Conservation (phyloP, 1,140 invertebrate species). For the Dendroctonus ponderosae region DNA sequence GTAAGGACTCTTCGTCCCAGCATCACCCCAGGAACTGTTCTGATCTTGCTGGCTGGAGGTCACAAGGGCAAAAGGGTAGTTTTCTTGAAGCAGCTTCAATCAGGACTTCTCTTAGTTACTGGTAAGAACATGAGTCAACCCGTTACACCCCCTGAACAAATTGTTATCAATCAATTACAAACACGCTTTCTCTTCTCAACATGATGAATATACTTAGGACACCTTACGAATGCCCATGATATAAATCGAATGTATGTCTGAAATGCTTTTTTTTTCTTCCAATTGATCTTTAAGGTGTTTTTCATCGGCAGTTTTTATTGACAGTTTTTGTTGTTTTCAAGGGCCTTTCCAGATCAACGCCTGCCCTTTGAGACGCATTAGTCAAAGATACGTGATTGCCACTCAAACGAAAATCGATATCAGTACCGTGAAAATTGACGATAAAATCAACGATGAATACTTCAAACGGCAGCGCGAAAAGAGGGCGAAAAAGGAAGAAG, state of each 20-base stretch:
- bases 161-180: too few species aligned
- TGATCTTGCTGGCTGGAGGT: constrained; percentile 90
- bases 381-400: constrained; percentile 94
- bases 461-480: constrained; percentile 81
- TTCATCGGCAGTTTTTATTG: background rate
- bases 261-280: background rate
- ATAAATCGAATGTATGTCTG: constrained; percentile 14
- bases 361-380: constrained; percentile 90
- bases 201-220: constrained; percentile 35
- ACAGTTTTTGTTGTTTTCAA: constrained; percentile 47
- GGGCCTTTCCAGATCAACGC: constrained; percentile 85
- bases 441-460: constrained; percentile 87
- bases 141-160: too few species aligned
- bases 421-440: constrained; percentile 75
- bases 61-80: constrained; percentile 94
- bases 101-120: constrained; percentile 91
- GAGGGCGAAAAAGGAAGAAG: constrained; percentile 77
- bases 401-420: constrained; percentile 89
- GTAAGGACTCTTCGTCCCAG: constrained; percentile 69
- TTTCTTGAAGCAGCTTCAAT: constrained; percentile 81
- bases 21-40: constrained; percentile 86
- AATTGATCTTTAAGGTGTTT: constrained; percentile 6
- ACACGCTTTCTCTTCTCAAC: background rate
- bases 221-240: constrained; percentile 32
- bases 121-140: too few species aligned